Base-by-base conservation (phyloP, 1,140 invertebrate genomes). In the Drosophila novamexicana region DNA sequence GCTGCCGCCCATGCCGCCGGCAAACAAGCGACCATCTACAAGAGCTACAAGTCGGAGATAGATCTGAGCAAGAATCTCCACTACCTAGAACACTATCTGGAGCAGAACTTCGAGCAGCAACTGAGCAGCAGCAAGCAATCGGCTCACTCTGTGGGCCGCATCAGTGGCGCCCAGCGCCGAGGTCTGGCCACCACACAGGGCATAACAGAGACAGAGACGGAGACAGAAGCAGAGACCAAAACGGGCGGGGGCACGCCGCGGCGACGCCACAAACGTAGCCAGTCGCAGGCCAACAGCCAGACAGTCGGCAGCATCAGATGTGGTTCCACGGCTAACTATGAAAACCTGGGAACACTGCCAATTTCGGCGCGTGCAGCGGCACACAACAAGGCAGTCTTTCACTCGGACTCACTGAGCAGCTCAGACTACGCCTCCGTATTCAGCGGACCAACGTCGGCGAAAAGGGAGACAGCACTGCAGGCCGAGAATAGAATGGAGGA, bases 341-440 rank as follows among this genome's bases (percentile, higher is more conserved):
- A 92, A 50, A 92, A 91, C 52, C 62, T 91, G 6, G 79, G 79
- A 37, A 90, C 86, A 1, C 44, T 89, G 45, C 84, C 84, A 36
- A 77, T 92, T 7, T 64, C 66, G 7, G 69, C 66, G 12, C 77
- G 64, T 42, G 52, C 66, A 0, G 49, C 50, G 14, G 8, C 4
- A 8, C 57, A 45, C 36, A 29, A 37, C 78, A 6, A 18, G 54
- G 16, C 58, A 62, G 4, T 7, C 32, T 7, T 64, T 50, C 22
- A 67, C 37, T 91, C 91, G 1, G 90, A 91, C 32, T 92, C 91
- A 6, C 44, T 92, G 40, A 92, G 91, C 56, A 92, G 91, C 57
- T 92, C 91, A n/a, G 92, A 92, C 53, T 92, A 92, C 57, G 92
- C 92, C 7, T 92, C 92, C 0, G 92, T 92, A 1, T 92, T 92